Percentiles rank a stretch among this genome's conserved stretches.
Conservation (phyloP, 2,797 vertebrate species). For the Apodemus agrarius region DNA sequence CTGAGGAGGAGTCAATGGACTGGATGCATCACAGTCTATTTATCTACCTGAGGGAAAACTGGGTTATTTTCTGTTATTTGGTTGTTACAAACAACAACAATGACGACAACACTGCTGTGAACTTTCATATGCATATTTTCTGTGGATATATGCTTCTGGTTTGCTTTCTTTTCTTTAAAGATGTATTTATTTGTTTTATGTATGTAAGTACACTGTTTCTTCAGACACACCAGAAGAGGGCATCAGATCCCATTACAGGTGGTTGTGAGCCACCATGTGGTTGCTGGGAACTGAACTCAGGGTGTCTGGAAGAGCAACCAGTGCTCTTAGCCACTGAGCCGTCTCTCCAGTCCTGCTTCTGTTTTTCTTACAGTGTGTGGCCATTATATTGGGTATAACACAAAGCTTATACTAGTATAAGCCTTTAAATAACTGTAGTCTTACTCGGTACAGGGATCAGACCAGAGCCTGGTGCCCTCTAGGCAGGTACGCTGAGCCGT, state of each 20-base stretch:
- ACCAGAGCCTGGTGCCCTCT: neutral
- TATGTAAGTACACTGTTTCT: neutral
- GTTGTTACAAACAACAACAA: neutral
- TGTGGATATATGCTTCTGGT: neutral
- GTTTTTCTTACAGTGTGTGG: neutral
- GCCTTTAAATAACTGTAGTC: neutral
- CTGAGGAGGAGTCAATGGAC: neutral
- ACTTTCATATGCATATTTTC: neutral
- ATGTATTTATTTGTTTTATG: neutral
- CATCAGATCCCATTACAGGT: neutral
- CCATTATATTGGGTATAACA: neutral
- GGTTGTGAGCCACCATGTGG: neutral
- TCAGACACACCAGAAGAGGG: neutral
- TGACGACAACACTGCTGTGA: neutral
- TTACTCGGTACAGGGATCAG: neutral
- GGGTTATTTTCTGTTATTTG: neutral
- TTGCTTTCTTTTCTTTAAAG: neutral
- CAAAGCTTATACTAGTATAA: neutral
- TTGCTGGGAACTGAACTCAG: neutral
- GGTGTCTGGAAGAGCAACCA: neutral
- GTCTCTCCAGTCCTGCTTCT: neutral
- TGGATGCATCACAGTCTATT: neutral
- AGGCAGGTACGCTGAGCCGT: neutral
- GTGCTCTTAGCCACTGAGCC: neutral
- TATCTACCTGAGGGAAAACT: neutral